Conservation (phyloP, 2,113 vertebrate genomes). For the Sylvilagus bachmani region DNA sequence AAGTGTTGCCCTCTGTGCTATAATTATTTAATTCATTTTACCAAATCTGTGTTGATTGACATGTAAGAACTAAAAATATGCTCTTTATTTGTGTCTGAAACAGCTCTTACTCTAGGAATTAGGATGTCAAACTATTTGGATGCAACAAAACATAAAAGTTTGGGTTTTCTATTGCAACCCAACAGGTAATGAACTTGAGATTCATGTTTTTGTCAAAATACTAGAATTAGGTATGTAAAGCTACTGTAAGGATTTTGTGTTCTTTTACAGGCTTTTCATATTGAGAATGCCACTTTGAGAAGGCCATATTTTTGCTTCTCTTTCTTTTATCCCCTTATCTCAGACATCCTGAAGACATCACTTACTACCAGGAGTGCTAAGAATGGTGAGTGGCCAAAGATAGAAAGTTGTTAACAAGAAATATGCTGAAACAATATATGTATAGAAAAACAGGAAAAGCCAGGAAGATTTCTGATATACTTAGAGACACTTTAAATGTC, state of each 20-base stretch:
- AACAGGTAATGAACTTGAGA: neutral
- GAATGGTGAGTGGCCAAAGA: neutral
- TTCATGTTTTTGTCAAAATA: neutral
- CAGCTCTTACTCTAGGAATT: neutral
- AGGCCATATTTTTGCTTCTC: neutral
- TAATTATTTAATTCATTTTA: neutral
- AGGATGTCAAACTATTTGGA: neutral
- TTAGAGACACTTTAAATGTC: neutral
- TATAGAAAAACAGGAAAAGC: neutral
- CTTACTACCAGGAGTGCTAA: neutral
- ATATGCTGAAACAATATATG: accelerated
- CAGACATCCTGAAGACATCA: neutral
- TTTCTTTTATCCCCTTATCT: neutral
- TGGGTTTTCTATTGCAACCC: neutral
- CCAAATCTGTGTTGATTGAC: neutral
- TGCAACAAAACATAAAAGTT: neutral
- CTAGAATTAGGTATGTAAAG: neutral
- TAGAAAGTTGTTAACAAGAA: neutral
- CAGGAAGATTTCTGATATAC: neutral
- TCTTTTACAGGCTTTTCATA: neutral
- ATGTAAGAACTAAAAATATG: neutral
- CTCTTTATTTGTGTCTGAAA: neutral
- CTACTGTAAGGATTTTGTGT: neutral
- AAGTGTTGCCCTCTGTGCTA: neutral
- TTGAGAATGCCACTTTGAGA: neutral